Percentiles rank a stretch among this genome's conserved stretches.
These are phyloP conservation scores for Sinocyclocheilus maitianheensis DNA, from an alignment of 2,113 vertebrate species.

Conservation along the genomic window DNA sequence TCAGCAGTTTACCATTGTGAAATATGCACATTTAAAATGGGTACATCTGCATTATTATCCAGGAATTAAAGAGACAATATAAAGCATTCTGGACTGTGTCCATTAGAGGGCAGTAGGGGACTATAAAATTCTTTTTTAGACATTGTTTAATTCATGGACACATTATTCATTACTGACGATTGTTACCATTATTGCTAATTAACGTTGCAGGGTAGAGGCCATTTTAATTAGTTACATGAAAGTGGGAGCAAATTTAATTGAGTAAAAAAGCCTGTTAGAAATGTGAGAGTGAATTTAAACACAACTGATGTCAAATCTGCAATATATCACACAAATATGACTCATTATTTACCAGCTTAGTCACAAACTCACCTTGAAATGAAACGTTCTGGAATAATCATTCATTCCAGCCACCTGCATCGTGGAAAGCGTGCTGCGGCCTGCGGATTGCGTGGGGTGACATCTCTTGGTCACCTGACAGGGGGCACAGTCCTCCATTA, in stretches of 20 bases:
- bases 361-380: conserved; percentile 64
- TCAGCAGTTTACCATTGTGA: background rate
- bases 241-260: background rate
- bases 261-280: background rate
- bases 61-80: background rate
- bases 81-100: conserved; percentile 1
- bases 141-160: background rate
- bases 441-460: conserved; percentile 61
- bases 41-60: background rate
- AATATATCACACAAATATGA: conserved; percentile 12
- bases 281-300: background rate
- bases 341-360: background rate
- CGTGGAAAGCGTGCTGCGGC: conserved; percentile 65
- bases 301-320: background rate
- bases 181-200: background rate
- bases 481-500: conserved; percentile 71
- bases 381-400: conserved; percentile 68
- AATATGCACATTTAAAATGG: too few relatives aligned
- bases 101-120: conserved; percentile 37
- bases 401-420: conserved; percentile 76
- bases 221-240: background rate
- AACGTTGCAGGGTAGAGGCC: background rate
- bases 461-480: conserved; percentile 73
- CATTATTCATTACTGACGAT: background rate
- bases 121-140: background rate